Base-by-base conservation (phyloP, 2,113 vertebrate genomes). In the Corynorhinus townsendii region DNA sequence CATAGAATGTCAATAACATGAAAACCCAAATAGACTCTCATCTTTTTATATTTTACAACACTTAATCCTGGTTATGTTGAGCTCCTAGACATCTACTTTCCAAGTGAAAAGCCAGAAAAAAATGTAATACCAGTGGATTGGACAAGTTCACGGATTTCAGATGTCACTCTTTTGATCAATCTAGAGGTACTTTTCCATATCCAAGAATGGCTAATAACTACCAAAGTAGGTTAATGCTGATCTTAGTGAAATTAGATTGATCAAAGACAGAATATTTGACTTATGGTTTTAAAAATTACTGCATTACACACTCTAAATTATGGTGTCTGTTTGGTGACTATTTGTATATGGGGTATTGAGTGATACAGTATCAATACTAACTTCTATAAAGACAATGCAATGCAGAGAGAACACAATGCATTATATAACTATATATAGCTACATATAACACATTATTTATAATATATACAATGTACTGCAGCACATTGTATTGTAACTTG, bases 11-110 rank as follows among this genome's bases (percentile, higher is more conserved):
- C 85, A 96, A 56, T 95, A 92, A 90, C 45, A 77, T 90, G 59
- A 90, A 96, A 92, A 90, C 91, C 49, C 85, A 96, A 94, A 92
- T 88, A 88, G 56, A 43, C 14, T 86, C 40, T 95, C n/a, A 76
- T 87, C 56, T 33, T 95, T 89, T 89, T 69, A 28, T 86, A 73
- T 9, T 92, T 88, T 54, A 69, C 26, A 76, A 45, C 22, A 62
- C 69, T 90, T 96, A 80, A 83, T 93, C 11, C 38, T 93, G 40
- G 86, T 95, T 88, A 90, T 95, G 52, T 94, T 77, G 79, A 88
- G 33, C 5, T 68, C 35, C 43, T 82, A 93, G 73, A 92, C 87
- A 92, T 89, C 26, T 86, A 54, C 28, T 33, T 94, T 30, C 3
- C 45, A 90, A 86, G 19, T 80, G 22, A 86, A 93, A 49, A 96